phyloP scores from a whole-genome alignment of 2,888 invertebrate genomes.

The Periphyllus acericola region DNA sequence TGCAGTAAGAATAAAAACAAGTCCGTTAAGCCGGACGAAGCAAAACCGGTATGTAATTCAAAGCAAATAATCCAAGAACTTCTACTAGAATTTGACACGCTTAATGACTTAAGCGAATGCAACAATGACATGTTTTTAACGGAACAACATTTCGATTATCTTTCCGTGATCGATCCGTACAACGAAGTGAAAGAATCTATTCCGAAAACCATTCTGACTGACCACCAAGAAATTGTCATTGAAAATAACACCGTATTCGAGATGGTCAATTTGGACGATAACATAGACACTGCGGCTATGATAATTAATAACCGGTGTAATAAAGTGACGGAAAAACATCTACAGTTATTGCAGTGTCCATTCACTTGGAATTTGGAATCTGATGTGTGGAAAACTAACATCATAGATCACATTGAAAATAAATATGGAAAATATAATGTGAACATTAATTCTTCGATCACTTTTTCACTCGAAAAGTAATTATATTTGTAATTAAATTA shows the following conservation, averaged over 20 bases:
- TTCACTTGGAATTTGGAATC: conserved; percentile 31
- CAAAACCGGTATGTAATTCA: background rate
- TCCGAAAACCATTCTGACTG: background rate
- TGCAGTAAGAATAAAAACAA: conserved; percentile 31
- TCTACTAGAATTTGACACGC: background rate
- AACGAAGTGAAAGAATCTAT: no score
- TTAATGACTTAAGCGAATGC: background rate
- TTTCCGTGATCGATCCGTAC: background rate
- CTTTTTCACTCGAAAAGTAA: conserved; percentile 55
- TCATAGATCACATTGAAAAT: background rate
- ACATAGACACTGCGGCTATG: background rate
- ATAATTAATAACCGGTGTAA: background rate
- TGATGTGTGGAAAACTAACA: background rate
- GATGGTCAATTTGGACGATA: background rate
- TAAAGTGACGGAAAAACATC: background rate
- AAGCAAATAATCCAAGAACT: conserved; percentile 7
- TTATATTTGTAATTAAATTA: background rate
- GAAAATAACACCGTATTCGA: background rate
- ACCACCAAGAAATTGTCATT: background rate
- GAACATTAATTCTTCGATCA: background rate
- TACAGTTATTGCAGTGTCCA: conserved; percentile 37
- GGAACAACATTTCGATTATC: conserved; percentile 17
- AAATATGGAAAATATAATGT: conserved; percentile 18
- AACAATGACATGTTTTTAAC: background rate
- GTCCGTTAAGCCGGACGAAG: background rate